Conservation (phyloP, 2,888 invertebrate genomes). For the Apoda limacodes region DNA sequence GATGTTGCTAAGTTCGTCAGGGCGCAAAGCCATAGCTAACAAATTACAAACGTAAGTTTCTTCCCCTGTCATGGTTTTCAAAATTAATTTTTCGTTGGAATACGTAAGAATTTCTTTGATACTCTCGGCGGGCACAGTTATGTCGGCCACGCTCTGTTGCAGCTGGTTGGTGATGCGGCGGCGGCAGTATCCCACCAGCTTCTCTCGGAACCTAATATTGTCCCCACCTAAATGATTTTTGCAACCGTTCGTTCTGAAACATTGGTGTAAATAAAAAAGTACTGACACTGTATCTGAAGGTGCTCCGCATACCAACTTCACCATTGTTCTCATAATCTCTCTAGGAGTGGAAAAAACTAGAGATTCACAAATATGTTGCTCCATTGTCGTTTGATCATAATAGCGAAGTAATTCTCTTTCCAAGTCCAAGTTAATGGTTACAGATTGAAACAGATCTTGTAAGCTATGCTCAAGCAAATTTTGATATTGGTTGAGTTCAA, state of each 20-base stretch:
- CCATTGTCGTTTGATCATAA: constrained; percentile 55
- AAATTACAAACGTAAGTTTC: constrained; percentile 48
- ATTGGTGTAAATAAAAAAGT: constrained; percentile 56
- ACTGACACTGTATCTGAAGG: constrained; percentile 43
- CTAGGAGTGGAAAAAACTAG: constrained; percentile 44
- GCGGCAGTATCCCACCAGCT: constrained; percentile 45
- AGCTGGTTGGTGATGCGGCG: constrained; percentile 40
- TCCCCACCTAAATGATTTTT: constrained; percentile 46
- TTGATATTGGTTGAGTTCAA: constrained; percentile 55
- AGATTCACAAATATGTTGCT: constrained; percentile 38
- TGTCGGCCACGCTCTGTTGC: constrained; percentile 42
- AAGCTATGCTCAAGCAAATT: constrained; percentile 37
- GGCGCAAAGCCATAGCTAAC: constrained; percentile 53
- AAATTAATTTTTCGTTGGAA: constrained; percentile 40
- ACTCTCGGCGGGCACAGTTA: constrained; percentile 34
- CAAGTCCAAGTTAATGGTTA: constrained; percentile 17
- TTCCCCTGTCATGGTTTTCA: constrained; percentile 49
- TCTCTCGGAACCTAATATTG: constrained; percentile 48
- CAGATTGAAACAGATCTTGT: constrained; percentile 37
- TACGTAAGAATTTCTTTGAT: constrained; percentile 46
- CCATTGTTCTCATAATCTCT: constrained; percentile 50
- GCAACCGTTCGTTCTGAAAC: constrained; percentile 41
- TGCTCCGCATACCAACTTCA: constrained; percentile 48
- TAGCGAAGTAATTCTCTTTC: constrained; percentile 33
- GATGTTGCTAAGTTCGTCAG: constrained; percentile 46